These are phyloP conservation scores for Junco hyemalis DNA, from an alignment of 2,113 vertebrate species.

Conservation along the genomic window DNA sequence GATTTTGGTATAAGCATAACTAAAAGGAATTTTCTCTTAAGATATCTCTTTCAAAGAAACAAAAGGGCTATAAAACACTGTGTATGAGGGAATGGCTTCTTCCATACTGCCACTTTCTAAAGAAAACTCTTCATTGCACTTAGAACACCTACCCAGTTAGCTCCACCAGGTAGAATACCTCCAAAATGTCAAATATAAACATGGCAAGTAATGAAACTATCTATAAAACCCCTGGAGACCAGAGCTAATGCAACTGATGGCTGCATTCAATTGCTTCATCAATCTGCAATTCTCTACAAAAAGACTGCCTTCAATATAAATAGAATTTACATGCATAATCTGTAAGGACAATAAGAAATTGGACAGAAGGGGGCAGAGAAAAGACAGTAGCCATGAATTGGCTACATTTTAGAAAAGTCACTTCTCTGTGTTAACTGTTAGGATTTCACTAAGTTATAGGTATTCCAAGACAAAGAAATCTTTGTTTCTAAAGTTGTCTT, in stretches of 20 bases:
- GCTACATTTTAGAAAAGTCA: not conserved
- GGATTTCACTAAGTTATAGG: not conserved
- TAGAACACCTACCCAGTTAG: not conserved
- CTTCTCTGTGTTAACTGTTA: not conserved
- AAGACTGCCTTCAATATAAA: not conserved
- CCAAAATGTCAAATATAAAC: not conserved
- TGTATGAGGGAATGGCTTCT: not conserved
- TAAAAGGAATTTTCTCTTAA: not conserved
- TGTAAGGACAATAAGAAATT: not conserved
- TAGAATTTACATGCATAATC: not conserved
- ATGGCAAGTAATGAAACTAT: not conserved
- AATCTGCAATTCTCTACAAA: not conserved
- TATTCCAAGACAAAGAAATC: not conserved
- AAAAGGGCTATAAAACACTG: not conserved
- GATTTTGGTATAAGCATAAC: not conserved
- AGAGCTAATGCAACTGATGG: not conserved
- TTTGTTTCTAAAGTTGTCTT: not conserved
- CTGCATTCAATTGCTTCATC: not conserved
- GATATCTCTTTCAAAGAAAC: not conserved
- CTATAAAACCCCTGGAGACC: not conserved
- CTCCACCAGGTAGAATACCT: not conserved
- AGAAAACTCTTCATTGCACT: not conserved
- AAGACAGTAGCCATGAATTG: not conserved
- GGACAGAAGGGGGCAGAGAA: not conserved
- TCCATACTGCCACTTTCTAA: not conserved